Percentiles rank a stretch among this genome's conserved stretches.
These are phyloP conservation scores for Plecturocebus donacophilus DNA, from an alignment of 2,113 vertebrate genomes.

Conservation along the genomic window DNA sequence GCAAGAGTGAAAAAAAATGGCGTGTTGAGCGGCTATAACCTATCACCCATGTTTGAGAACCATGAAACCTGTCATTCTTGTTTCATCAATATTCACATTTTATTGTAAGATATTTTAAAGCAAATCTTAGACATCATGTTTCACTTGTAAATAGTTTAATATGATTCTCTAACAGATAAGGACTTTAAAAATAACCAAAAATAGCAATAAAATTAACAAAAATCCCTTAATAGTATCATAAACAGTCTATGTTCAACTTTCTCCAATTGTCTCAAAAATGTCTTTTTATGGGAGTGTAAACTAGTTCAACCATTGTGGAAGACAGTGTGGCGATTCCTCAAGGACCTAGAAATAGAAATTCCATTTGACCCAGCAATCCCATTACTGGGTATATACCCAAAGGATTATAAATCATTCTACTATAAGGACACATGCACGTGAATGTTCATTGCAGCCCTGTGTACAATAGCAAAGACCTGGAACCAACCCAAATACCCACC, in stretches of 20 bases:
- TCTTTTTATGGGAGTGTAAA: not conserved
- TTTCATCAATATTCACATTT: not conserved
- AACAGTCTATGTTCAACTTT: not conserved
- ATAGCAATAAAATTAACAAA: not conserved
- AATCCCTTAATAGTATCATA: not conserved
- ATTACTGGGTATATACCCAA: too few relatives aligned
- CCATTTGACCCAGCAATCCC: too few relatives aligned
- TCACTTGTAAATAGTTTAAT: not conserved
- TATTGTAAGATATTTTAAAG: not conserved
- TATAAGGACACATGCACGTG: too few relatives aligned
- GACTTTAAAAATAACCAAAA: not conserved
- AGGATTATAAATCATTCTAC: too few relatives aligned
- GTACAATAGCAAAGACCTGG: too few relatives aligned
- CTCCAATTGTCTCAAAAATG: not conserved
- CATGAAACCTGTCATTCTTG: not conserved
- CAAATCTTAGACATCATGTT: not conserved
- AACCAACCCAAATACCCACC: too few relatives aligned
- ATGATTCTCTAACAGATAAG: not conserved
- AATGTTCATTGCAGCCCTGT: too few relatives aligned
- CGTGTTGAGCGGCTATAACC: not conserved
- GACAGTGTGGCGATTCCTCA: too few relatives aligned
- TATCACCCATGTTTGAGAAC: not conserved
- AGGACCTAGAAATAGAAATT: too few relatives aligned
- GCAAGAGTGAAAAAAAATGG: not conserved
- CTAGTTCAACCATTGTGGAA: too few relatives aligned